These are phyloP conservation scores for Galagoides demidoff DNA, from an alignment of 2,797 vertebrate species.

Conservation along the genomic window DNA sequence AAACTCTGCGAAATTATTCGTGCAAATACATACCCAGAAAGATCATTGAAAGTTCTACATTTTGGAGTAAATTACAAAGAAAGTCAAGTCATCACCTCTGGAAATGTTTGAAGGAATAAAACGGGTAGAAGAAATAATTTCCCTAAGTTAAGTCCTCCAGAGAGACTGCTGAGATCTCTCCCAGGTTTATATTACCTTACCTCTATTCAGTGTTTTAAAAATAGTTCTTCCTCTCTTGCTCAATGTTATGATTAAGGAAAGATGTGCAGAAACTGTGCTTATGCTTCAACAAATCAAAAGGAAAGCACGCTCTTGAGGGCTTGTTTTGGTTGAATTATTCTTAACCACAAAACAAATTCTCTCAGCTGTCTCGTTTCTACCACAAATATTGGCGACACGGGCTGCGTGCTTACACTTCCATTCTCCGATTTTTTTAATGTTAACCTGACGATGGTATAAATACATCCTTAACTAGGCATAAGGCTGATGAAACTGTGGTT, in stretches of 20 bases:
- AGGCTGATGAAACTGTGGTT: not conserved
- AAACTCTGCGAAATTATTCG: not conserved
- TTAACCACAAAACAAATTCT: slow-evolving; percentile 26
- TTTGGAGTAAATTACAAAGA: slow-evolving; percentile 37
- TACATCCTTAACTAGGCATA: not conserved
- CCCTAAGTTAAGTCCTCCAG: not conserved
- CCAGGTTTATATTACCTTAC: not conserved
- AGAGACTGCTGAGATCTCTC: slow-evolving; percentile 40
- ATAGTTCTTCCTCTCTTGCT: slow-evolving; percentile 37
- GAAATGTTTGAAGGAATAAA: slow-evolving; percentile 51
- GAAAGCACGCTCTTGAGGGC: not conserved
- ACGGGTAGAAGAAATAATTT: slow-evolving; percentile 52
- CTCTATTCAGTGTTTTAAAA: slow-evolving; percentile 44
- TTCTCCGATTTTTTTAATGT: not conserved
- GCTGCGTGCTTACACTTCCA: not conserved
- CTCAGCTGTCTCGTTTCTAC: not conserved
- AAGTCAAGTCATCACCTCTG: slow-evolving; percentile 24
- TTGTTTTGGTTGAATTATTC: slow-evolving; percentile 54
- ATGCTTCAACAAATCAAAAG: slow-evolving; percentile 2
- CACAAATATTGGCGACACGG: not conserved
- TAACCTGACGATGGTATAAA: not conserved
- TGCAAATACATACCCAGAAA: not conserved
- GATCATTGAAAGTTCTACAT: slow-evolving; percentile 2
- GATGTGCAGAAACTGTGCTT: not conserved
- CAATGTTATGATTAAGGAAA: slow-evolving; percentile 38